Conservation (phyloP, 2,888 invertebrate species). For the Agrotis segetum region DNA sequence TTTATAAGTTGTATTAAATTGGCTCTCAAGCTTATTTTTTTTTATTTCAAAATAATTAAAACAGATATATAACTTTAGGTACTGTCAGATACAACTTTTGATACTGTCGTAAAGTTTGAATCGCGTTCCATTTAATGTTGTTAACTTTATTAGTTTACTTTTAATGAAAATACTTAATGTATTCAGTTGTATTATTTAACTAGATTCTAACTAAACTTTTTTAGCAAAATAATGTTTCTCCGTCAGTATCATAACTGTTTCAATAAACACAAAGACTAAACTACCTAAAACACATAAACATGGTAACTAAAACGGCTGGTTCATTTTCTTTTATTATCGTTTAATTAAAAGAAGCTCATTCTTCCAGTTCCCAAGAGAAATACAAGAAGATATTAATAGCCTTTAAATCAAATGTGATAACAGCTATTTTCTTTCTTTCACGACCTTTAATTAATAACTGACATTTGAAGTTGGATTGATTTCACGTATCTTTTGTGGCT, state of each 20-base stretch:
- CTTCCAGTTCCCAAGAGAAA: conserved; percentile 38
- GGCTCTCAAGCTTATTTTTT: conserved; percentile 2
- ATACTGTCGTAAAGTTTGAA: no score
- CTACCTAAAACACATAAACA: not conserved
- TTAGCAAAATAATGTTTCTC: not conserved
- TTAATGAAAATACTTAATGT: not conserved
- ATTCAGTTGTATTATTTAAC: not conserved
- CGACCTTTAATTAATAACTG: conserved; percentile 32
- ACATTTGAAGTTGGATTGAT: conserved; percentile 12
- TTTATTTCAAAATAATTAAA: conserved; percentile 9
- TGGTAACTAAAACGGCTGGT: conserved; percentile 13
- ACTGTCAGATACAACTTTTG: no score
- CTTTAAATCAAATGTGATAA: conserved; percentile 41
- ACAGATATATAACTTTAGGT: not conserved
- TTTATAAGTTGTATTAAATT: conserved; percentile 26
- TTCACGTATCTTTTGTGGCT: conserved; percentile 3
- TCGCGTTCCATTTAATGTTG: not conserved
- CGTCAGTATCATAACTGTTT: not conserved
- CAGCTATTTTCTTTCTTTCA: conserved; percentile 24
- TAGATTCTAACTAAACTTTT: not conserved
- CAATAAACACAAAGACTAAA: not conserved
- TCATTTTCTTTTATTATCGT: conserved; percentile 36
- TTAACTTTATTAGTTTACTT: not conserved
- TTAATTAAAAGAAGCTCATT: conserved; percentile 59
- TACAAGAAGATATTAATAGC: conserved; percentile 38